These are phyloP conservation scores for Mesopsocus fuscifrons DNA, from an alignment of 2,888 invertebrate species.

Conservation along the genomic window DNA sequence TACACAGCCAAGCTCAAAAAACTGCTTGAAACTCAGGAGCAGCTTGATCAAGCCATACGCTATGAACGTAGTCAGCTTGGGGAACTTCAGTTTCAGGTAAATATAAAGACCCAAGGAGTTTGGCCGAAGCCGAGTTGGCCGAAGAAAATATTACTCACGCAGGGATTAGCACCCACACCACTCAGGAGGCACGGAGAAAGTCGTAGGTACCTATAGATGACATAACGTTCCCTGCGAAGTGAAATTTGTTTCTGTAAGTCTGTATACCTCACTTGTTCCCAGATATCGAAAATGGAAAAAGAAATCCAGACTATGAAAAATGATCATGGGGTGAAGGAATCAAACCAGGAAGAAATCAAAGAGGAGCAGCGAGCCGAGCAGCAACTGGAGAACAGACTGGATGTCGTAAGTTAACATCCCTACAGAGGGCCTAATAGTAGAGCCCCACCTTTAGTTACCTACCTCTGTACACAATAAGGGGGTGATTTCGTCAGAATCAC, in stretches of 20 bases:
- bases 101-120: no score
- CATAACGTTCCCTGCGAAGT: no score
- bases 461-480: no score
- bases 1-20: constrained; percentile 31
- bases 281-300: constrained; percentile 23
- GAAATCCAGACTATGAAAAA: constrained; percentile 25
- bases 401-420: constrained; percentile 31
- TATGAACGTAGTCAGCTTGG: constrained; percentile 24
- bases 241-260: no score
- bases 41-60: constrained; percentile 23
- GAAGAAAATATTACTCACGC: neutral
- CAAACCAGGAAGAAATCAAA: constrained; percentile 27
- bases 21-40: constrained; percentile 35
- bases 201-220: no score
- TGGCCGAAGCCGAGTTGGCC: no score
- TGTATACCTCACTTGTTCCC: neutral
- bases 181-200: no score
- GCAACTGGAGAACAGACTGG: constrained; percentile 47
- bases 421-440: no score
- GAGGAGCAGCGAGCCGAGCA: constrained; percentile 26
- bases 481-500: no score
- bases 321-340: constrained; percentile 27
- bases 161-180: no score
- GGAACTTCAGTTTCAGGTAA: constrained; percentile 30
- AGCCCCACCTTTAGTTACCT: no score